A percentile compares a stretch with the other conserved stretches of the same genome.
phyloP scores from a whole-genome alignment of 1,140 invertebrate genomes.

The Trichonephila clavata region DNA sequence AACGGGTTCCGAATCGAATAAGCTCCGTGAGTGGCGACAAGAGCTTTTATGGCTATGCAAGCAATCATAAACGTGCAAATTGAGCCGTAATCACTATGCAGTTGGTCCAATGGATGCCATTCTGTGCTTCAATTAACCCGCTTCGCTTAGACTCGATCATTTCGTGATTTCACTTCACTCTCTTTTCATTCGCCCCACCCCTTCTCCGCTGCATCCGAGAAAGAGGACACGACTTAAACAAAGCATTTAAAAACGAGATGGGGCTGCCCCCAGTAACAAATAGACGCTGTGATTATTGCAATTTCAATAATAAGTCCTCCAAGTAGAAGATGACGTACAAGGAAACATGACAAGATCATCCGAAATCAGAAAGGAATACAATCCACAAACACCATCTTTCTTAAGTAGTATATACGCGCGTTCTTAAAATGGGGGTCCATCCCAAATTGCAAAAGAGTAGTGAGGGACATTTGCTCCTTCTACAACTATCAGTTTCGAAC shows the following conservation, averaged over 20 bases:
- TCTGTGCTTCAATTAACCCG: constrained; percentile 76
- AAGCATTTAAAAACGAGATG: constrained; percentile 73
- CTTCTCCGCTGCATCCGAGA: constrained; percentile 28
- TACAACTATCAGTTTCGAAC: background rate
- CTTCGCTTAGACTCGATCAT: constrained; percentile 73
- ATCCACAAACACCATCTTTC: constrained; percentile 25
- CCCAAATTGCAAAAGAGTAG: background rate
- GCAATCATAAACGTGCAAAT: constrained; percentile 75
- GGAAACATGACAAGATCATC: constrained; percentile 54
- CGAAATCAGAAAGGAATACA: background rate
- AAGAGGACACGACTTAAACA: constrained; percentile 71
- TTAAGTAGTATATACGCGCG: background rate
- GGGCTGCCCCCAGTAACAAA: constrained; percentile 64
- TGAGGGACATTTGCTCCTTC: background rate
- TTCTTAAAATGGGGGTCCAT: background rate
- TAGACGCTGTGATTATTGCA: constrained; percentile 76
- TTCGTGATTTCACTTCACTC: constrained; percentile 68
- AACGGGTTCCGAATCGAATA: constrained; percentile 44
- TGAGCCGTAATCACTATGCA: constrained; percentile 75
- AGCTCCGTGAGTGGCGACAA: constrained; percentile 64
- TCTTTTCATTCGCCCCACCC: constrained; percentile 16
- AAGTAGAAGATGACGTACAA: constrained; percentile 20
- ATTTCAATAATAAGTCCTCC: constrained; percentile 73
- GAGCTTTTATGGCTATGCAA: constrained; percentile 72
- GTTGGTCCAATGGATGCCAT: constrained; percentile 73